These are phyloP conservation scores for Ommatoiulus sabulosus DNA, from an alignment of 2,888 invertebrate species.

Conservation along the genomic window DNA sequence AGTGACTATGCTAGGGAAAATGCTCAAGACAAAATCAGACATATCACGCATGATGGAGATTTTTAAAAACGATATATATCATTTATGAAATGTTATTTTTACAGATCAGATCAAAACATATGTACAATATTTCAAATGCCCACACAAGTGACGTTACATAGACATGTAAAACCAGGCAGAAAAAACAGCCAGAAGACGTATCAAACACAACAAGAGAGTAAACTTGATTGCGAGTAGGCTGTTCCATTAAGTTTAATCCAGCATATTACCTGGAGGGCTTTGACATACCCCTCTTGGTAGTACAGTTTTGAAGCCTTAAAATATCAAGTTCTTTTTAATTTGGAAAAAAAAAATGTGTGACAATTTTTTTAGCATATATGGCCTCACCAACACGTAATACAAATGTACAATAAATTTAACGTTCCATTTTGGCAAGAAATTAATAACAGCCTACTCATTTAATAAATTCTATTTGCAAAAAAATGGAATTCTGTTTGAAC, in stretches of 20 bases:
- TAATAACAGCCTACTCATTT: neutral
- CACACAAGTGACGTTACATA: neutral
- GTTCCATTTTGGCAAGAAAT: neutral
- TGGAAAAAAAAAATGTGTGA: too few relatives aligned
- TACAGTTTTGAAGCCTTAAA: neutral
- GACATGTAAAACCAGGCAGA: neutral
- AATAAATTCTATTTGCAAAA: neutral
- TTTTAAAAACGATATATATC: neutral
- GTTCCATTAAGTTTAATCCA: neutral
- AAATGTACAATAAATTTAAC: too few relatives aligned
- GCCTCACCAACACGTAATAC: too few relatives aligned
- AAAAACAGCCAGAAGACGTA: neutral
- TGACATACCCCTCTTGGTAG: neutral
- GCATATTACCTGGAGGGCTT: conserved; percentile 12
- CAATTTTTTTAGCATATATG: too few relatives aligned
- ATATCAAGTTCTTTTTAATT: neutral
- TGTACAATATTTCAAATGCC: conserved; percentile 6
- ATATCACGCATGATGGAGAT: neutral
- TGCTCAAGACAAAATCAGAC: neutral
- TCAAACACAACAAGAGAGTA: neutral
- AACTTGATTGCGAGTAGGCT: neutral
- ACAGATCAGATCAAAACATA: neutral
- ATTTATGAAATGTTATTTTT: conserved; percentile 15
- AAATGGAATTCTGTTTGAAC: neutral
- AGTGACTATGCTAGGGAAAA: too few relatives aligned